Evolutionary conservation across 2,888 invertebrate species (phyloP).

Genomic region (Ochropacha duplaris): DNA sequence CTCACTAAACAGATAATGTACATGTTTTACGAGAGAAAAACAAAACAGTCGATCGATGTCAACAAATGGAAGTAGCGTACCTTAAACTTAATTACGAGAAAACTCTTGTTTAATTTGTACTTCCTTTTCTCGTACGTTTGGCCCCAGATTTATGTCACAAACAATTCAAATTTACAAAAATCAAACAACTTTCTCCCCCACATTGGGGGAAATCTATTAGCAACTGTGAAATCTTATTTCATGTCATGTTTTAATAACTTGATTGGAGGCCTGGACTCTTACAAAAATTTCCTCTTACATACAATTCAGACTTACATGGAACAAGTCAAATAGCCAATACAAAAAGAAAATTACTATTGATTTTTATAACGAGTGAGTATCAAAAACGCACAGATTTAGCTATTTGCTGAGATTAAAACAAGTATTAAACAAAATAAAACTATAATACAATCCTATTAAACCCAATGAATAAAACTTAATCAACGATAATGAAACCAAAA

Average conservation of each 20-base stretch:
- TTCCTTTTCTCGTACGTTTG: constrained; percentile 73
- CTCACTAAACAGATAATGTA: constrained; percentile 15
- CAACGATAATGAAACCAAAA: constrained; percentile 50
- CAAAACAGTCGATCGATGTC: constrained; percentile 29
- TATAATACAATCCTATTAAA: constrained; percentile 52
- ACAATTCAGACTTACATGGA: background rate
- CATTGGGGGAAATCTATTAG: background rate
- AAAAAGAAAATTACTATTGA: background rate
- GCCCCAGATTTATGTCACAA: constrained; percentile 71
- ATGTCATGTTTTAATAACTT: background rate
- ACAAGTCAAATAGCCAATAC: background rate
- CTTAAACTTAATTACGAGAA: constrained; percentile 73
- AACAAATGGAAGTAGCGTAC: constrained; percentile 45
- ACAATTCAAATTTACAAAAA: constrained; percentile 34
- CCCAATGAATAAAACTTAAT: constrained; percentile 58
- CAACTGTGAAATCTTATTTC: constrained; percentile 1
- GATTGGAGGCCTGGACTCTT: constrained; percentile 1
- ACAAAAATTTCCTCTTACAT: constrained; percentile 1
- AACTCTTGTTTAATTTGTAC: constrained; percentile 71
- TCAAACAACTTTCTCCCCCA: constrained; percentile 8
- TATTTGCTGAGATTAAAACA: constrained; percentile 16
- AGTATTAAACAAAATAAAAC: constrained; percentile 40
- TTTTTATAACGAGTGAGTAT: background rate
- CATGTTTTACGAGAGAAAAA: constrained; percentile 11
- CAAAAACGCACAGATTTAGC: constrained; percentile 30